Evolutionary conservation across 2,888 invertebrate genomes (phyloP).

Genomic region (Eustalomyia histrio): DNA sequence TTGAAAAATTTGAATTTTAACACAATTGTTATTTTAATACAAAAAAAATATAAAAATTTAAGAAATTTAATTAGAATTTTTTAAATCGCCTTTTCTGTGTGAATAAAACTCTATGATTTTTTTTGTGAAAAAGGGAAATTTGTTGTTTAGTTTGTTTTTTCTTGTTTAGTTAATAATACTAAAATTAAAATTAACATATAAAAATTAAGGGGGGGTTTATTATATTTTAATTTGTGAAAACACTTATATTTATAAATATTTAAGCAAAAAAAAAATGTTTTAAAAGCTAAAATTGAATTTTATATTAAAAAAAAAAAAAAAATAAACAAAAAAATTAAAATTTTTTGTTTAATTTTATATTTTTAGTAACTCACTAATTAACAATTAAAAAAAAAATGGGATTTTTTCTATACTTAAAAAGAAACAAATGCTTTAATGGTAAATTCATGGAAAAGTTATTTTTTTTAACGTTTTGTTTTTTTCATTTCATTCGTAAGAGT

Average conservation of each 20-base stretch:
- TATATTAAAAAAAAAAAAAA: slow-evolving; percentile 39
- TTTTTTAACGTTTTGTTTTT: slow-evolving; percentile 14
- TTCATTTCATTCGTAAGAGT: slow-evolving; percentile 37
- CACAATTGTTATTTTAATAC: too few relatives aligned
- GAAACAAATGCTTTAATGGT: slow-evolving; percentile 57
- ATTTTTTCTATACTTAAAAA: slow-evolving; percentile 42
- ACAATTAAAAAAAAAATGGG: slow-evolving; percentile 45
- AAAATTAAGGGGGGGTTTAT: slow-evolving; percentile 3
- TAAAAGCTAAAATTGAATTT: slow-evolving; percentile 56
- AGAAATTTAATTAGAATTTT: too few relatives aligned
- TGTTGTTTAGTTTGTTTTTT: slow-evolving; percentile 25
- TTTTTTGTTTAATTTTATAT: slow-evolving; percentile 30
- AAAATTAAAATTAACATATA: slow-evolving; percentile 24
- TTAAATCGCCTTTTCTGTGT: too few relatives aligned
- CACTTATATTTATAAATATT: slow-evolving; percentile 52
- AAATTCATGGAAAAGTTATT: slow-evolving; percentile 54
- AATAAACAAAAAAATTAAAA: slow-evolving; percentile 33
- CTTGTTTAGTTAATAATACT: slow-evolving; percentile 31
- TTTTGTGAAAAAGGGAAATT: too few relatives aligned
- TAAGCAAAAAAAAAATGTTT: slow-evolving; percentile 46
- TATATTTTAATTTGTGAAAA: slow-evolving; percentile 40
- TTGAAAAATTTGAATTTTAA: too few relatives aligned
- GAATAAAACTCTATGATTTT: too few relatives aligned
- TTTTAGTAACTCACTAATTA: slow-evolving; percentile 62
- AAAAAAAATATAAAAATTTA: too few relatives aligned